These are phyloP conservation scores for Eretmodus cyanostictus DNA, from an alignment of 2,113 vertebrate genomes.

Conservation along the genomic window DNA sequence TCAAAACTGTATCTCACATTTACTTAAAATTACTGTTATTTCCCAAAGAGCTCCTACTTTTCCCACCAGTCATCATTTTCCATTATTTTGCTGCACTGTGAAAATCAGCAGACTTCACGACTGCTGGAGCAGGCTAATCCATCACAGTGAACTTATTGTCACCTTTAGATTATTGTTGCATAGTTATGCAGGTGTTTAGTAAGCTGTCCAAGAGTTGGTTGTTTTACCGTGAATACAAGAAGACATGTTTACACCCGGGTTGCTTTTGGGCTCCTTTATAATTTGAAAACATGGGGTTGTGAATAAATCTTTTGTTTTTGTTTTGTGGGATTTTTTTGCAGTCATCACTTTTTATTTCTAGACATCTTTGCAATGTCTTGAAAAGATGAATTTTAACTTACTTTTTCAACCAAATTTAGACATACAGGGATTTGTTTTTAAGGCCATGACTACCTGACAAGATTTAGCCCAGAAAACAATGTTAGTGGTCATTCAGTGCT, in stretches of 20 bases:
- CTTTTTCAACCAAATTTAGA: not conserved
- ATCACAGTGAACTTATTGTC: not conserved
- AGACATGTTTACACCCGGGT: not conserved
- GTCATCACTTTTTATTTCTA: not conserved
- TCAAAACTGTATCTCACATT: not conserved
- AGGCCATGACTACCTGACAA: not conserved
- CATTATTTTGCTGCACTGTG: not conserved
- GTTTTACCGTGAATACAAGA: not conserved
- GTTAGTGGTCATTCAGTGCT: not conserved
- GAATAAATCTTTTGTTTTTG: rapidly evolving
- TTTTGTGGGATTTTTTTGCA: not conserved
- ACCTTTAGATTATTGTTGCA: not conserved
- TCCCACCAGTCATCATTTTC: not conserved
- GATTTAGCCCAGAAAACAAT: not conserved
- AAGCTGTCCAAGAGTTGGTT: not conserved
- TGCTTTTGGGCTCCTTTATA: not conserved
- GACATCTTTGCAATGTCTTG: not conserved
- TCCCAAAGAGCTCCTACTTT: not conserved
- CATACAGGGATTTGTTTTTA: not conserved
- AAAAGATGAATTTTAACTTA: not conserved
- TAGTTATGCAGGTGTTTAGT: not conserved
- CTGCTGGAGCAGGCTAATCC: not conserved
- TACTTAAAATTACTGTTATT: not conserved
- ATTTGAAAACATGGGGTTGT: rapidly evolving
- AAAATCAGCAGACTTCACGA: not conserved